Conservation (phyloP, 2,113 vertebrate species). For the Uropsilus gracilis region DNA sequence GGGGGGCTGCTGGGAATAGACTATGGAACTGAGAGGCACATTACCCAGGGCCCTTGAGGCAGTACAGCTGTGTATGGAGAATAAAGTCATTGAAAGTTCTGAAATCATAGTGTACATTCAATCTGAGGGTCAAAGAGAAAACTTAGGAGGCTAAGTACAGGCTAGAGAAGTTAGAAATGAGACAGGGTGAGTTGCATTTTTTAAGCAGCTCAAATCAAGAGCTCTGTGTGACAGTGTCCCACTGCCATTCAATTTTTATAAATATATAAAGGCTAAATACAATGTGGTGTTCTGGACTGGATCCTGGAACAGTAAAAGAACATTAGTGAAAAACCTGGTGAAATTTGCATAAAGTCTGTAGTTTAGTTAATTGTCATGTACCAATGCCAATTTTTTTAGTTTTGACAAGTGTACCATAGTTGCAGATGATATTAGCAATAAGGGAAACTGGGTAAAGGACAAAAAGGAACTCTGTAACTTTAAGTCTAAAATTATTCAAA, state of each 20-base stretch:
- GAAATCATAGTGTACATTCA: neutral
- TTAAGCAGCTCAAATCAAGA: neutral
- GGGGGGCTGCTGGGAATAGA: neutral
- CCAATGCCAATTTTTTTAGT: neutral
- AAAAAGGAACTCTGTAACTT: neutral
- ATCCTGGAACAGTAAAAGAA: neutral
- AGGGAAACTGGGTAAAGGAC: neutral
- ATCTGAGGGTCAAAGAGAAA: neutral
- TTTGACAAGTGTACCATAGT: neutral
- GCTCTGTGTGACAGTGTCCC: neutral
- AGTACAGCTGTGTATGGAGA: neutral
- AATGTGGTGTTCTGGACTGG: neutral
- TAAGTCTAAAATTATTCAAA: conserved; percentile 11
- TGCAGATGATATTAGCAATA: neutral
- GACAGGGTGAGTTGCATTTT: neutral
- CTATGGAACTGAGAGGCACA: neutral
- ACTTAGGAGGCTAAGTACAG: neutral
- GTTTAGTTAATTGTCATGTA: neutral
- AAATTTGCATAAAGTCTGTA: neutral
- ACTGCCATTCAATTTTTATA: neutral
- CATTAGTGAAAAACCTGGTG: neutral
- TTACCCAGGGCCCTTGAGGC: neutral
- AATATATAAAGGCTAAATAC: neutral
- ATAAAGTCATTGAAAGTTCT: neutral
- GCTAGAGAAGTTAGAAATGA: neutral